Conservation (phyloP, 2,113 vertebrate species). For the Laticauda colubrina region DNA sequence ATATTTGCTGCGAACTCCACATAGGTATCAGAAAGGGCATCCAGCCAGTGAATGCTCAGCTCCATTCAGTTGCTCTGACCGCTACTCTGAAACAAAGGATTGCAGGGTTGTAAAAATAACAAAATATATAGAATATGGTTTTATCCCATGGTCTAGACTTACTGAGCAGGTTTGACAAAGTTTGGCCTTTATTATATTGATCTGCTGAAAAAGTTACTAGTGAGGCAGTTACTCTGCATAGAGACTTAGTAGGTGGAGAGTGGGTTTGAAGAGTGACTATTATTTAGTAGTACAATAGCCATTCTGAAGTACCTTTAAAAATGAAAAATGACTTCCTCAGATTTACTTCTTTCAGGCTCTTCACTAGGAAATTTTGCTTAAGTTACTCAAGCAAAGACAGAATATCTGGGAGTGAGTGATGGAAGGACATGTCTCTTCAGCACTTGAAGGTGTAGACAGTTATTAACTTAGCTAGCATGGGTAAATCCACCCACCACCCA, state of each 20-base stretch:
- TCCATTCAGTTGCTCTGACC: too few relatives aligned
- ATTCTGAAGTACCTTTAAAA: not conserved
- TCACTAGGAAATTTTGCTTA: not conserved
- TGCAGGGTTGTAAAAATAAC: too few relatives aligned
- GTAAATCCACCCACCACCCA: not conserved
- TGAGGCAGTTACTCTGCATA: not conserved
- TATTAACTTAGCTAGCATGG: not conserved
- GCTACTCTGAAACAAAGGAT: too few relatives aligned
- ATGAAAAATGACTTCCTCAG: not conserved
- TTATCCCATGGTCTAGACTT: not conserved
- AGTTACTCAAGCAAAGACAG: not conserved
- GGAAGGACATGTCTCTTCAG: not conserved
- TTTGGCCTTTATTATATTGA: not conserved
- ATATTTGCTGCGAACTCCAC: too few relatives aligned
- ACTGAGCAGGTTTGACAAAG: not conserved
- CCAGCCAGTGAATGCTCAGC: too few relatives aligned
- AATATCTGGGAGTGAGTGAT: not conserved
- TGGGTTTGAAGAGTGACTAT: not conserved
- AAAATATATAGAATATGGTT: not conserved
- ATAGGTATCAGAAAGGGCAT: too few relatives aligned
- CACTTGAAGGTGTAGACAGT: not conserved
- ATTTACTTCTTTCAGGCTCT: not conserved
- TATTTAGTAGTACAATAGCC: not conserved
- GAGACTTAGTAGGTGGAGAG: not conserved
- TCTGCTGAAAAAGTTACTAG: not conserved